Evolutionary conservation across 1,140 invertebrate species (phyloP).

Genomic region (Papilio polyxenes): DNA sequence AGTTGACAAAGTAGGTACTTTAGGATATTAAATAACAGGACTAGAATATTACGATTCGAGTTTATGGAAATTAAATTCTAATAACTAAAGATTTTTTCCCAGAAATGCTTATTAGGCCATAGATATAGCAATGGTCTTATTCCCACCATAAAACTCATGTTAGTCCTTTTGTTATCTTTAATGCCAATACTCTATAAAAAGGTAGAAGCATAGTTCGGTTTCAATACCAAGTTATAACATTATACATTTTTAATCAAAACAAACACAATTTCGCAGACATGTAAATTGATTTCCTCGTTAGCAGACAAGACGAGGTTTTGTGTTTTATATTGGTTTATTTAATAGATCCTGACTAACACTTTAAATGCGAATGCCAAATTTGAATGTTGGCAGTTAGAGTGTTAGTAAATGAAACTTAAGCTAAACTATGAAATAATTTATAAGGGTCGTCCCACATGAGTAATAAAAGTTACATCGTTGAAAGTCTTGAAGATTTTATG

Average conservation of each 20-base stretch:
- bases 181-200: no score
- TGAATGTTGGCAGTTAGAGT: neutral
- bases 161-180: no score
- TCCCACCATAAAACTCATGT: neutral
- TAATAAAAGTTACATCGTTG: neutral
- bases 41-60: neutral
- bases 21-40: neutral
- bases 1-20: neutral
- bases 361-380: neutral
- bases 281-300: constrained; percentile 30
- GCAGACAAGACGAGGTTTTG: constrained; percentile 35
- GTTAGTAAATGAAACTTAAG: neutral
- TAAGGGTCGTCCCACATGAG: neutral
- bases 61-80: neutral
- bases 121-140: neutral
- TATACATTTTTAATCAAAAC: neutral
- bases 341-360: neutral
- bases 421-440: neutral
- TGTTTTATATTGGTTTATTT: neutral
- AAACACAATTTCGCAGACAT: neutral
- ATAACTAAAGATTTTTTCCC: no score
- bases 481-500: neutral
- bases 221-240: no score
- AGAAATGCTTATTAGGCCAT: no score
- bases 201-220: no score